phyloP scores from a whole-genome alignment of 2,888 invertebrate genomes.

The Lycaena phlaeas region DNA sequence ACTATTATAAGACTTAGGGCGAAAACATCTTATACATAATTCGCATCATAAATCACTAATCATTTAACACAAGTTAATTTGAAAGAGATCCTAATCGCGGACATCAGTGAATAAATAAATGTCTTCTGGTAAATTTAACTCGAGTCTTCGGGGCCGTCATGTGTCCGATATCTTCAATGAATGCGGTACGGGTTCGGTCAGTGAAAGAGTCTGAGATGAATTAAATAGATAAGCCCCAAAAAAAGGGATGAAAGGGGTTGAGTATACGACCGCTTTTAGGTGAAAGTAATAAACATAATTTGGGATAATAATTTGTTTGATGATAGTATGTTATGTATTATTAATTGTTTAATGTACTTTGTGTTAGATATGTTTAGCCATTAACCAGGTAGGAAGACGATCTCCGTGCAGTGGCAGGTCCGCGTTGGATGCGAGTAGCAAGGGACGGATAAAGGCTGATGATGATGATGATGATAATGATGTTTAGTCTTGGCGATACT shows the following conservation, averaged over 20 bases:
- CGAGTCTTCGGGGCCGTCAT: slow-evolving; percentile 57
- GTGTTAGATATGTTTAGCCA: too few relatives aligned
- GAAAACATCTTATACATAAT: slow-evolving; percentile 4
- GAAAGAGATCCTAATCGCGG: slow-evolving; percentile 49
- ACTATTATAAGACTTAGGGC: too few relatives aligned
- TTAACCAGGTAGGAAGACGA: too few relatives aligned
- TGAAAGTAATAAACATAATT: slow-evolving; percentile 16
- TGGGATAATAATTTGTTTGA: slow-evolving; percentile 7
- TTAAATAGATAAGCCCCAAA: slow-evolving; percentile 64
- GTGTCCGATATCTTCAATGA: slow-evolving; percentile 62
- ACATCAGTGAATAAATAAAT: slow-evolving; percentile 63
- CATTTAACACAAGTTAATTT: slow-evolving; percentile 19
- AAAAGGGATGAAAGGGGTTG: slow-evolving; percentile 52
- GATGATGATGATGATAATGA: too few relatives aligned
- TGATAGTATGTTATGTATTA: slow-evolving; percentile 4
- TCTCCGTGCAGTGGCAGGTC: too few relatives aligned
- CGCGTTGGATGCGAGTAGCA: too few relatives aligned
- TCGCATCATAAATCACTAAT: slow-evolving; percentile 2
- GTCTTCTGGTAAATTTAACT: slow-evolving; percentile 71
- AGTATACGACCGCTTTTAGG: slow-evolving; percentile 20
- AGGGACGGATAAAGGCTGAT: too few relatives aligned
- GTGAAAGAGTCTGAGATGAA: slow-evolving; percentile 68
- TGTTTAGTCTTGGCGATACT: too few relatives aligned
- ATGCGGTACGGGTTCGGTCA: slow-evolving; percentile 60
- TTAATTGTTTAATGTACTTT: too few relatives aligned